Conservation (phyloP, 1,140 invertebrate species). For the Ericerus pela region DNA sequence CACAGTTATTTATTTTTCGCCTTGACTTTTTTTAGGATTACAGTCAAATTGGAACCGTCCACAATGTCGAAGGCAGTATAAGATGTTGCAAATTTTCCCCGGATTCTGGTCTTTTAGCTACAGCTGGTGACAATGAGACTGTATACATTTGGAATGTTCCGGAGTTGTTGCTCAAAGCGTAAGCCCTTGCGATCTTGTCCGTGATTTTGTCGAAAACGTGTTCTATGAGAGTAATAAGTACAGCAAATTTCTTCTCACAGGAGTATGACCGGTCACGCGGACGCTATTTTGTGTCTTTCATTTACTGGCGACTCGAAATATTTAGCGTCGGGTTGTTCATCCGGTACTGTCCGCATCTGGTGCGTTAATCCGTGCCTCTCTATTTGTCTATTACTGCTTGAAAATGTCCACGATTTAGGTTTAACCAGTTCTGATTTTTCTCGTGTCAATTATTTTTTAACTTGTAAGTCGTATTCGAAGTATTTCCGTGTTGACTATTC, state of each 20-base stretch:
- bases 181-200: constrained; percentile 27
- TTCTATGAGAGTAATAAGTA: neutral
- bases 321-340: constrained; percentile 36
- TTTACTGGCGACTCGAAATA: constrained; percentile 38
- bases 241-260: constrained; percentile 11
- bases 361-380: constrained; percentile 27
- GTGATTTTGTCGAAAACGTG: neutral
- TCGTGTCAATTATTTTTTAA: neutral
- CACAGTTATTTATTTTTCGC: neutral
- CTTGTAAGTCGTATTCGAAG: neutral
- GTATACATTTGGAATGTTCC: constrained; percentile 47
- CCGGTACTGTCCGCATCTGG: constrained; percentile 38
- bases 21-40: constrained; percentile 17
- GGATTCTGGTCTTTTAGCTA: constrained; percentile 42
- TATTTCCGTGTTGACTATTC: neutral
- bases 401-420: constrained; percentile 42
- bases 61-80: constrained; percentile 19
- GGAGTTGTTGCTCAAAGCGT: constrained; percentile 39
- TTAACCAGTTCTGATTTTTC: constrained; percentile 36
- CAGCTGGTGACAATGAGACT: constrained; percentile 58
- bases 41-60: constrained; percentile 17
- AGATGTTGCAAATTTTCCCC: constrained; percentile 49
- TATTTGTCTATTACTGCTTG: constrained; percentile 22
- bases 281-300: constrained; percentile 32
- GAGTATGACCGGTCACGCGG: constrained; percentile 17